Evolutionary conservation across 2,797 vertebrate genomes (phyloP).

Genomic region (Chrosomus eos): DNA sequence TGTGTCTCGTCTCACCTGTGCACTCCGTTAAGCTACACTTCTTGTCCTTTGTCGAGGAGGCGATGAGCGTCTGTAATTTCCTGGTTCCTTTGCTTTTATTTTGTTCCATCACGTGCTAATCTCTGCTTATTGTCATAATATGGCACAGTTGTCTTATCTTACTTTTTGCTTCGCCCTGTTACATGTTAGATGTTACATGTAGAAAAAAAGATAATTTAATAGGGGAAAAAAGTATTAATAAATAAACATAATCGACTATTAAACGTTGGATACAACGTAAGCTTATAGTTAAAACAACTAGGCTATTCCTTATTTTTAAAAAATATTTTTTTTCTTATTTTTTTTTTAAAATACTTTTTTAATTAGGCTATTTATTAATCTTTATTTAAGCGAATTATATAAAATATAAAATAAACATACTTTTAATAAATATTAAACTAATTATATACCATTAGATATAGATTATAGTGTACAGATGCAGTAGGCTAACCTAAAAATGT

Average conservation of each 20-base stretch:
- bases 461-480: too few relatives aligned
- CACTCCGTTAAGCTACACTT: conserved; percentile 2
- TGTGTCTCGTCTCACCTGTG: background rate
- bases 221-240: background rate
- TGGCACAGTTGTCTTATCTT: background rate
- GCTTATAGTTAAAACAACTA: background rate
- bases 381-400: background rate
- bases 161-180: background rate
- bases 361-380: too few relatives aligned
- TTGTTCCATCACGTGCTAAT: conserved; percentile 35
- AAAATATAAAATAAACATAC: background rate
- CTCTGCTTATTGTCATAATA: background rate
- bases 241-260: background rate
- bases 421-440: background rate
- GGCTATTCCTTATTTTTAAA: too few relatives aligned
- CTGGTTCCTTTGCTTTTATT: conserved; percentile 37
- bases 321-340: too few relatives aligned
- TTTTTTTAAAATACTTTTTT: too few relatives aligned
- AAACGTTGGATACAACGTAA: background rate
- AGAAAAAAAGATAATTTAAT: background rate
- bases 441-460: background rate
- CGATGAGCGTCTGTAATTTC: background rate
- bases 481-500: background rate
- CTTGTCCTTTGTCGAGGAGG: background rate
- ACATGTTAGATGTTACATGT: background rate